Evolutionary conservation across 2,113 vertebrate species (phyloP), one percentile per base, ranked within the genome.

Genomic region (Mus spicilegus): DNA sequence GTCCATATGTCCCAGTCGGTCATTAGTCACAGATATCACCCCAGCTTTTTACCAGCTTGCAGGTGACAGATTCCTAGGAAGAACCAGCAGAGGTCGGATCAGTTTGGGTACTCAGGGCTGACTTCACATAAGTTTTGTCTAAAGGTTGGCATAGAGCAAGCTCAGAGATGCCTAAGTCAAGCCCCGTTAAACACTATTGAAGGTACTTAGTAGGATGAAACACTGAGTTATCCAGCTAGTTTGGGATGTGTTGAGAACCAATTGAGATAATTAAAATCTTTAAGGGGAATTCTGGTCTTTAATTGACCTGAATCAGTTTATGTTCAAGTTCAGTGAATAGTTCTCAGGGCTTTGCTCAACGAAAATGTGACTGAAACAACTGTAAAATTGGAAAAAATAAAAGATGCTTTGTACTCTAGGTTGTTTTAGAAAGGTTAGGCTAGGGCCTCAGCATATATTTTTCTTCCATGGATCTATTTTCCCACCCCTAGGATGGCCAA

Each of bases 241-340:
- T n/a, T 63, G 81, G 92, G 95, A 80, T 0, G 0, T 9, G 30
- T 28, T 30, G 72, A 39, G 65, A 87, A 76, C 70, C 93, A 81
- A 70, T 3, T 42, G 88, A 90, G 93, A 84, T 92, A 11, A 92
- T 94, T 95, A 42, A 63, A 90, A 81, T 77, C 88, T 81, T 95
- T 95, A 95, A 94, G 91, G 80, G 72, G 61, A 97, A 95, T 73
- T 73, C 76, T 7, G 10, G 16, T 46, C 67, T 77, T 78, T 96
- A 91, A 96, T 94, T 81, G 87, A 6, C 0, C 61, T 65, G 75
- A 73, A 73, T 84, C 49, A 28, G 19, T 88, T 81, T 54, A 56
- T 33, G 39, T 42, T 69, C 54, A 77, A 54, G 75, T 49, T 82
- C 72, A 82, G 58, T 24, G 73, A 69, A 65, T 51, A 49, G 61